A percentile compares a stretch with the other conserved stretches of the same genome.
Conservation (phyloP, 1,140 invertebrate genomes). For the Megathymus violae region DNA sequence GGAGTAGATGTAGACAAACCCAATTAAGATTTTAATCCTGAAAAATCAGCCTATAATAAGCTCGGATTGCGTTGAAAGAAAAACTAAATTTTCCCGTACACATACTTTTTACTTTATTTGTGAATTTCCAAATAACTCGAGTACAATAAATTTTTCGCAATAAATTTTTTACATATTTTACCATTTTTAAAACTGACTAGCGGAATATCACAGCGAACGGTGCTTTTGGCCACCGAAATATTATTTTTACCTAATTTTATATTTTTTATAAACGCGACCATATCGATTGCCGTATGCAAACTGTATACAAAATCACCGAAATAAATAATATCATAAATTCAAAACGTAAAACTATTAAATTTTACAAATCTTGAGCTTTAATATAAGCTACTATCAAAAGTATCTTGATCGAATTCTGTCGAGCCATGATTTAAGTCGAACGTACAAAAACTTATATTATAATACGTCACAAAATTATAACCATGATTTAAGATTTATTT, state of each 20-base stretch:
- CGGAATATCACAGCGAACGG: conserved; percentile 66
- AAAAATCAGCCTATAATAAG: too few relatives aligned
- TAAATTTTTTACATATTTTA: conserved; percentile 76
- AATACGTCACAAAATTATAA: conserved; percentile 39
- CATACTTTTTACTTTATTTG: conserved; percentile 71
- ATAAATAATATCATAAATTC: conserved; percentile 60
- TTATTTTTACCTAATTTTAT: conserved; percentile 43
- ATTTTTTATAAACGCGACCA: conserved; percentile 63
- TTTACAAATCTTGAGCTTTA: conserved; percentile 52
- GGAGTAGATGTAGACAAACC: too few relatives aligned
- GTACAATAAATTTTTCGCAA: conserved; percentile 73
- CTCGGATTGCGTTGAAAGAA: too few relatives aligned
- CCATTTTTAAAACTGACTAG: conserved; percentile 47
- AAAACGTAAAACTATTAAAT: conserved; percentile 57
- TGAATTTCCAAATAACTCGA: conserved; percentile 66
- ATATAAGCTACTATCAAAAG: conserved; percentile 50
- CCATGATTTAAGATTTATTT: conserved; percentile 61
- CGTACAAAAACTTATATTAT: conserved; percentile 52
- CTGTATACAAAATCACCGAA: conserved; percentile 68
- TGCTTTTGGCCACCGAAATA: conserved; percentile 40
- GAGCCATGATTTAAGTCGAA: conserved; percentile 38
- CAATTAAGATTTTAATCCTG: too few relatives aligned
- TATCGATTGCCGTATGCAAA: conserved; percentile 57
- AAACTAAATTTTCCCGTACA: conserved; percentile 34
- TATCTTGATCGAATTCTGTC: conserved; percentile 26